phyloP scores from a whole-genome alignment of 37 sponge, comb jelly and placozoan genomes.

The Halichondria panicea region DNA sequence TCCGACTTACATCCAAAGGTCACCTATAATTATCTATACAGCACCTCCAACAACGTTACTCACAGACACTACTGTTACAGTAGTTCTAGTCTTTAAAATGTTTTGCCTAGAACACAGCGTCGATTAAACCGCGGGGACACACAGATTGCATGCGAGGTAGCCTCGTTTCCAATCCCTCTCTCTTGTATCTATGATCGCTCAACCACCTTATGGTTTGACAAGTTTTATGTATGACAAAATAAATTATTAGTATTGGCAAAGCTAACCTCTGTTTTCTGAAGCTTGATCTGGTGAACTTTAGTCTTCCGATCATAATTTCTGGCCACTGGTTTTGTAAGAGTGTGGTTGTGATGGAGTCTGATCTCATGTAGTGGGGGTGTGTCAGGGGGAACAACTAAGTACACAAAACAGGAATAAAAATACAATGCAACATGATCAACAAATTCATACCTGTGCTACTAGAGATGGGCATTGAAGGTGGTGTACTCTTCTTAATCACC shows the following conservation, averaged over 20 bases:
- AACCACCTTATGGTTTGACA: background rate
- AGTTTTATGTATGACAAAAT: background rate
- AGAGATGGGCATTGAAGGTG: constrained; percentile 19
- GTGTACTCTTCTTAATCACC: constrained; percentile 18
- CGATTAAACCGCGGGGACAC: no score
- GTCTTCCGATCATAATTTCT: constrained; percentile 57
- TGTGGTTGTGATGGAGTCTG: constrained; percentile 72
- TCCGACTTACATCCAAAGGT: no score
- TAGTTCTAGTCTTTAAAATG: no score
- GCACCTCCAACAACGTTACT: no score
- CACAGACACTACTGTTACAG: no score
- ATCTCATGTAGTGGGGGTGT: constrained; percentile 54
- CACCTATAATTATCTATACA: no score
- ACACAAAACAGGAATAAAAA: background rate
- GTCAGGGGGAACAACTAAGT: constrained; percentile 15
- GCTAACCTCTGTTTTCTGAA: constrained; percentile 22
- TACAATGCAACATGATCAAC: background rate
- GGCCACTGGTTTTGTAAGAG: constrained; percentile 41
- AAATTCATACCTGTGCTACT: no score
- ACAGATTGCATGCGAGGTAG: no score
- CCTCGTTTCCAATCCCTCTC: background rate
- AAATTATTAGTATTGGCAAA: background rate
- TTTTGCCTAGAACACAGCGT: no score
- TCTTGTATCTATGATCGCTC: background rate
- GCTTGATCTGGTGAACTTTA: constrained; percentile 77